Base-by-base conservation (phyloP, 2,113 vertebrate species). In the Elephantulus edwardii region DNA sequence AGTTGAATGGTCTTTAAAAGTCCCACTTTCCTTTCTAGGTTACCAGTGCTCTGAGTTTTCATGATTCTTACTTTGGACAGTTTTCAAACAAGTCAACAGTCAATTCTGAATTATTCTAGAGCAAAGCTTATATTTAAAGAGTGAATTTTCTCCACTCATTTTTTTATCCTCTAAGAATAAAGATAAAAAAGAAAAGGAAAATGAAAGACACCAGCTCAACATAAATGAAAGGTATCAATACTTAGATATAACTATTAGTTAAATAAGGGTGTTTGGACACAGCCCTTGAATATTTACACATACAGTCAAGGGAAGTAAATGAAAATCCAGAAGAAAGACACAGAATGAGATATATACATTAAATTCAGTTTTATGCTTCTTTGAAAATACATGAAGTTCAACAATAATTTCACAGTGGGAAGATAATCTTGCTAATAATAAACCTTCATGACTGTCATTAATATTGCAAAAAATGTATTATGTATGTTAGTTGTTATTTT, bases 341-440 rank as follows among this genome's bases (percentile, higher is more conserved):
- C 44, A n/a, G 13, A 84, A 46, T 44, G 20, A 6, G 66, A 54
- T 11, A 68, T 72, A 38, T 6, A 42, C 28, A 35, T 88, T 72
- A 52, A 6, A 78, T 74, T 89, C 17, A 70, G 30, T 54, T 8
- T n/a, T 58, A 4, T 50, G 48, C 16, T 92, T 83, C 44, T 83
- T 86, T 81, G 4, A 92, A 89, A 92, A 91, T 26, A 50, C 81
- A 84, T 74, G 13, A 88, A 78, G 28, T 54, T 95, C 80, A 62
- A 35, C 1, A 87, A 66, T 35, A 13, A 85, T 79, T 83, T 95
- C 58, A 42, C 30, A 83, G 24, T 70, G 11, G 74, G 28, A 80
- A 78, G 60, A 38, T 64, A 84, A 80, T 81, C 8, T 66, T 76
- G 35, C 6, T 30, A 48, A 40, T 44, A 54, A n/a, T 44, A 83